These are phyloP conservation scores for Pteria penguin DNA, from an alignment of 2,888 invertebrate species.

Conservation along the genomic window DNA sequence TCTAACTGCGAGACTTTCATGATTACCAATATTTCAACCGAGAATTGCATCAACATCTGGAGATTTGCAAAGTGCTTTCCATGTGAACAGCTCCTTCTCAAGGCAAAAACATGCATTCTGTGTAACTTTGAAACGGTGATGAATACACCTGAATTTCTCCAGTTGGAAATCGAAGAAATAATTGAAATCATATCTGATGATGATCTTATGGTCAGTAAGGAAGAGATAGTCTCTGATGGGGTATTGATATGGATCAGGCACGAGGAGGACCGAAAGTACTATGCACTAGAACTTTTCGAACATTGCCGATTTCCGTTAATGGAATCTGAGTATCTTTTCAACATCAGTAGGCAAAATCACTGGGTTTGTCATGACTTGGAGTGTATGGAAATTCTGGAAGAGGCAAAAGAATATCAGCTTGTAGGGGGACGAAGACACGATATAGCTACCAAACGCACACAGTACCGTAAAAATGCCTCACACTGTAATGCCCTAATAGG, in stretches of 20 bases:
- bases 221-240: not conserved
- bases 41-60: not conserved
- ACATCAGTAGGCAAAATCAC: not conserved
- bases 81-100: not conserved
- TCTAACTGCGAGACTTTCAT: not conserved
- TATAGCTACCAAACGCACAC: not conserved
- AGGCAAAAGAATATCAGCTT: conserved; percentile 1
- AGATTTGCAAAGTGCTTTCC: not conserved
- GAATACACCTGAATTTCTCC: not conserved
- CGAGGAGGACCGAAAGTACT: not conserved
- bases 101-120: not conserved
- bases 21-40: not conserved
- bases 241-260: not conserved
- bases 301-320: conserved; percentile 2
- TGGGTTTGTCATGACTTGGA: not conserved
- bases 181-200: not conserved
- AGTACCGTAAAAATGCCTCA: not conserved
- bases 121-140: not conserved
- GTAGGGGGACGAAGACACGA: not conserved
- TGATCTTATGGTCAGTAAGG: not conserved
- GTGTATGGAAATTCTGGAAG: conserved; percentile 8
- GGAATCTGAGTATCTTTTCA: conserved; percentile 5
- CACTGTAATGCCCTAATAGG: not conserved
- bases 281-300: not conserved
- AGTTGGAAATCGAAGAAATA: not conserved